Evolutionary conservation across 2,113 vertebrate genomes (phyloP), one percentile per base, ranked within the genome.

Genomic region (Brachyistius frenatus): DNA sequence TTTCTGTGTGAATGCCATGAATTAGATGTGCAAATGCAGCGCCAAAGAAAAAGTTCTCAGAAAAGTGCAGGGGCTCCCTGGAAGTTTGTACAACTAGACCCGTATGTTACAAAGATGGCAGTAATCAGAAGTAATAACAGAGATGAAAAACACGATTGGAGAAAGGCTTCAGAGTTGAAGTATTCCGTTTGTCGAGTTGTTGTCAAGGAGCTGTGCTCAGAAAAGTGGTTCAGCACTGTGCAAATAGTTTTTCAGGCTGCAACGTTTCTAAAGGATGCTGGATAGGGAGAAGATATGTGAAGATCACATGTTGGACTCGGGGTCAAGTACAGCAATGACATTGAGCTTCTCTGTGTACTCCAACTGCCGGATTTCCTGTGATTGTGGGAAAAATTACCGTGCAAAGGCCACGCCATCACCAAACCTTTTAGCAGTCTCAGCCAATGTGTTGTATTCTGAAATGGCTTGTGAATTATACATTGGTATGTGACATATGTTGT

Each of bases 361-460:
- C 69, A 81, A 71, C 66, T 52, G 49, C 65, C 53, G 89, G 88
- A 88, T 89, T 89, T 83, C 50, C 71, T 72, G 55, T 73, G 47
- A 88, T 90, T 88, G 79, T 47, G 10, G 39, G 70, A 11, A 56
- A 78, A 88, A 92, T 89, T 61, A 82, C 58, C 37, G 55, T 77
- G 69, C 41, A 79, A 65, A 88, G 72, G 76, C 77, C 76, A 56
- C 37, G 58, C 47, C 66, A 62, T 78, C 49, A 60, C 53, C 71
- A 71, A 78, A 52, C 39, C 62, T 65, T 70, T 78, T 56, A 68
- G 53, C 68, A 32, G 41, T 61, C 33, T 15, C 5, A 23, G 33
- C 32, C 47, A 0, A 3, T 74, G 46, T 76, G 66, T 63, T 33
- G 67, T 58, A 78, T 76, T 83, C 61, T 74, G 68, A 86, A 83